phyloP scores from a whole-genome alignment of 2,888 invertebrate genomes.

The Drosophila neonasuta region DNA sequence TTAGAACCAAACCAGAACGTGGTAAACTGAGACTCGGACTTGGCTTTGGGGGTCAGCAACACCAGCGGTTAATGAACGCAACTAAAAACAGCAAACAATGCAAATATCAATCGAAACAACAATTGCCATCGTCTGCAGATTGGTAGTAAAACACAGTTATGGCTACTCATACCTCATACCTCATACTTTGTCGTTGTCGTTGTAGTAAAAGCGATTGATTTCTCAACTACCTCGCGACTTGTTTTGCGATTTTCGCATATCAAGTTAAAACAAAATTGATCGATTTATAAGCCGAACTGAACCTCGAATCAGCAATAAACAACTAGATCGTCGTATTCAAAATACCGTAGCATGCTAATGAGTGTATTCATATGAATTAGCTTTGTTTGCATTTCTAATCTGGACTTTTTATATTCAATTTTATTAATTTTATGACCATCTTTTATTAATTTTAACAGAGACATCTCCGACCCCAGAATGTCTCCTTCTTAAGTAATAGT shows the following conservation, averaged over 20 bases:
- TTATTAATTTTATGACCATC: constrained; percentile 10
- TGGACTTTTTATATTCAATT: constrained; percentile 6
- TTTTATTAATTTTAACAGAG: constrained; percentile 15
- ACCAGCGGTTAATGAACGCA: constrained; percentile 70
- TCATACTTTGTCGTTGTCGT: not conserved
- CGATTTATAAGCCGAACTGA: constrained; percentile 43
- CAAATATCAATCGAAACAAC: constrained; percentile 45
- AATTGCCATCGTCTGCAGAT: constrained; percentile 51
- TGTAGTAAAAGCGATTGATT: constrained; percentile 59
- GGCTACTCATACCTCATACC: constrained; percentile 12
- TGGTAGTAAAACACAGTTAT: constrained; percentile 28
- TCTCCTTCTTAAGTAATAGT: constrained; percentile 17
- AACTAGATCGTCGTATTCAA: constrained; percentile 17
- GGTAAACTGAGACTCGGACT: constrained; percentile 35
- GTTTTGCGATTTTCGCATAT: constrained; percentile 44
- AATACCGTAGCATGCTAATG: constrained; percentile 2
- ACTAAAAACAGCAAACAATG: constrained; percentile 47
- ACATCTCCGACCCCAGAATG: constrained; percentile 15
- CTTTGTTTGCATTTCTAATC: constrained; percentile 13
- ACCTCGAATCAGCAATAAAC: constrained; percentile 48
- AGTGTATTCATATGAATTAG: constrained; percentile 3
- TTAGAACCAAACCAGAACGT: constrained; percentile 74
- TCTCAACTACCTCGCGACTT: constrained; percentile 42
- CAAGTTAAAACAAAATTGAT: constrained; percentile 49
- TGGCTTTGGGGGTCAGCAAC: constrained; percentile 63